Base-by-base conservation (phyloP, 2,113 vertebrate genomes). In the Muscicapa adusta region DNA sequence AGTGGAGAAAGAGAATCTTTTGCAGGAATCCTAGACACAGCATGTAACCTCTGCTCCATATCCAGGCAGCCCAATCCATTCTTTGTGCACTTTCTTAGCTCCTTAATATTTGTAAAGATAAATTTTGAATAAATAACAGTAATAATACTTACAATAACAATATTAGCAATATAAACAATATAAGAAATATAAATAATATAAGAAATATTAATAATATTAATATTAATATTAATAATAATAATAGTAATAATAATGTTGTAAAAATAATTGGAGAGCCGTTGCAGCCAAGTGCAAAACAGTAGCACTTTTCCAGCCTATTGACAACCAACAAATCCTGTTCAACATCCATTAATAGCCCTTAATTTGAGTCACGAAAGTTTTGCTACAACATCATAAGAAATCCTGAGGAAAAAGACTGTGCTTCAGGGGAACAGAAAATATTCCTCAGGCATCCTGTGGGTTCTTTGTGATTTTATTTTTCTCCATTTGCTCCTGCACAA, bases 401-500 rank as follows among this genome's bases (percentile, higher is more conserved):
- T 51, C 38, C 56, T 12, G 14, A 51, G 29, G 60, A 34, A 74
- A 43, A 81, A 20, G 15, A 33, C 0, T 15, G 20, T 38, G 36
- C 17, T 79, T 75, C 42, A 50, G 45, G 43, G 29, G 19, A 54
- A 47, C 1, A 9, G 84, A 53, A 81, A 40, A 51, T 42, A 31
- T 56, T 63, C 33, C 36, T 53, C 53, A 8, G 25, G 48, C 53
- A 18, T 75, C 12, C 47, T 62, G 20, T 22, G 34, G 10, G 16
- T 10, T n/a, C 19, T 24, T 75, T 1, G 0, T 0, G 1, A 2
- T 18, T 34, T 26, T 36, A 17, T 79, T 74, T 51, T 28, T 42
- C 26, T 83, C 60, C 8, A 8, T 67, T 60, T 75, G 28, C 47
- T 66, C 78, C 40, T 8, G 83, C 42, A 40, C 4, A 34, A 47